These are phyloP conservation scores for Ginglymostoma cirratum DNA, from an alignment of 2,113 vertebrate species.

Conservation along the genomic window DNA sequence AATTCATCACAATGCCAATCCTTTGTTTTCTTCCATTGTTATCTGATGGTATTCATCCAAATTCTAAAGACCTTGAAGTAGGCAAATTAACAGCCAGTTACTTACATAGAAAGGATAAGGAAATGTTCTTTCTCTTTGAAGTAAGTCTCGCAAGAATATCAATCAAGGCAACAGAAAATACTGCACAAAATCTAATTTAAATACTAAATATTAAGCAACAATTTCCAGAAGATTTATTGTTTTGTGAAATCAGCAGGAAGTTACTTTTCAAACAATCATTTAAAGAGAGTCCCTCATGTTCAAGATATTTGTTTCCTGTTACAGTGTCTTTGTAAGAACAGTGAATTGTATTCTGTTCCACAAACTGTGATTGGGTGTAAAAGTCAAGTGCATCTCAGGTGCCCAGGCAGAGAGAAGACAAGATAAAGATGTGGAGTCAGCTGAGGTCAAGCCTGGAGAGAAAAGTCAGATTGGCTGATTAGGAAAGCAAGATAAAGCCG, in stretches of 20 bases:
- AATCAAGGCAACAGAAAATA: not conserved
- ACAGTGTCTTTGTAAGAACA: not conserved
- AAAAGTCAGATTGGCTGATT: not conserved
- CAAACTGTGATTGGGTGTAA: not conserved
- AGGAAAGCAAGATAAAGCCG: not conserved
- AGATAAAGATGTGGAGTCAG: not conserved
- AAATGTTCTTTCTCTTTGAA: slow-evolving; percentile 7
- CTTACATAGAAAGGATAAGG: not conserved
- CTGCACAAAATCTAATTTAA: not conserved
- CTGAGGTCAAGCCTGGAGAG: not conserved
- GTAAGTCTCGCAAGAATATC: not conserved
- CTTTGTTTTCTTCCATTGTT: not conserved
- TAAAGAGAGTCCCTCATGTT: not conserved
- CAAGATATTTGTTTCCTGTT: no score
- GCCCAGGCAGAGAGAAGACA: not conserved
- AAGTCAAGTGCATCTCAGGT: not conserved
- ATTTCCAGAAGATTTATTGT: not conserved
- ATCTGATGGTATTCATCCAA: not conserved
- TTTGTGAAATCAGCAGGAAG: not conserved
- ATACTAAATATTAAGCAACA: not conserved
- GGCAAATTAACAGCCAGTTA: slow-evolving; percentile 8
- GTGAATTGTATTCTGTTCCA: not conserved
- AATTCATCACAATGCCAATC: not conserved
- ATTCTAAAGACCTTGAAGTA: slow-evolving; percentile 24
- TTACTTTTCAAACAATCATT: not conserved